Evolutionary conservation across 2,113 vertebrate species (phyloP), one percentile per base, ranked within the genome.

Genomic region (Pangasianodon hypophthalmus): DNA sequence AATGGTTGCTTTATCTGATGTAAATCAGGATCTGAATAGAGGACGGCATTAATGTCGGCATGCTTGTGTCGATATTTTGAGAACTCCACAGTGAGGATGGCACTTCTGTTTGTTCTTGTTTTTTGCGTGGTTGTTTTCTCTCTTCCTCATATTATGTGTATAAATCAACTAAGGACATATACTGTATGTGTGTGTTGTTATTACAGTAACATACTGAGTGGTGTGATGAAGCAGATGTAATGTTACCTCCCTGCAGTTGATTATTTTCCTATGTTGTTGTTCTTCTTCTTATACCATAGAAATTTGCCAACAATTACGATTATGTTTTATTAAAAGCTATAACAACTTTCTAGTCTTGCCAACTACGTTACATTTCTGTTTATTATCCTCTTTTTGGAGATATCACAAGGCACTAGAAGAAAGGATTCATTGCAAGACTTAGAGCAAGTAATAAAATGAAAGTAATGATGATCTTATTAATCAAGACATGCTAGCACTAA

Each of bases 21-120:
- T 19, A 83, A 64, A 88, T 82, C 62, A n/a, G 80, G 32, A 84
- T 81, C 48, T 37, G 56, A 81, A 64, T 14, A 5, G 56, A 80
- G 75, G n/a, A 18, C 9, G 44, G 26, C 4, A 0, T 18, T 9
- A 24, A 46, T 13, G 52, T 50, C 62, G 1, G 24, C 37, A 52
- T 8, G 16, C 4, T 21, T 19, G 4, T 4, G 21, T 44, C 11
- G 32, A 56, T 69, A 54, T 13, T 48, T 24, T 37, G n/a, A 88
- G 21, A 48, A 69, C 64, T 71, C 54, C 44, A 85, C 37, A 67
- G n/a, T 29, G 7, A 37, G 87, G 14, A 32, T 9, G 6, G 46
- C 37, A 16, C 0, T 41, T 32, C 52, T 10, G 21, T 41, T 84
- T 26, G 14, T 46, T 48, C 60, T 26, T 3, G 6, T 8, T 81